phyloP scores from a whole-genome alignment of 2,888 invertebrate genomes.

The Troides oblongomaculatus region DNA sequence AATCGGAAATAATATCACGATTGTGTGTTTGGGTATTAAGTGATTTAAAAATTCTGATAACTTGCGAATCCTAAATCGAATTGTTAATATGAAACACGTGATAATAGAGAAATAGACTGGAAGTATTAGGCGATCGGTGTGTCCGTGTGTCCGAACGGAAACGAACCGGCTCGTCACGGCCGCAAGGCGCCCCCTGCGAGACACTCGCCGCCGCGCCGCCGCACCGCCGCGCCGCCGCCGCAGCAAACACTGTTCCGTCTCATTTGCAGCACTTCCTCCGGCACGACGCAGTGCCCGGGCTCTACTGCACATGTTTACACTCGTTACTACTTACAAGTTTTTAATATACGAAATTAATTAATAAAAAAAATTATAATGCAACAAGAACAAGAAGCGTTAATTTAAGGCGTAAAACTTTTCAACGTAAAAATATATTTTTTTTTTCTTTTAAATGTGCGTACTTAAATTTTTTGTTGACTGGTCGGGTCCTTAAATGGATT shows the following conservation, averaged over 20 bases:
- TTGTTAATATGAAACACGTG: not conserved
- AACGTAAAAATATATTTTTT: not conserved
- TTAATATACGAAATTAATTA: too few relatives aligned
- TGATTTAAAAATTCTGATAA: too few relatives aligned
- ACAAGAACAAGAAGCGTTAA: not conserved
- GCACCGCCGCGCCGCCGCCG: conserved; percentile 37
- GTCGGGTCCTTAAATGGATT: conserved; percentile 12
- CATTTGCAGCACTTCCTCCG: conserved; percentile 57
- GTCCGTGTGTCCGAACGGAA: conserved; percentile 52
- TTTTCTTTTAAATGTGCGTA: not conserved
- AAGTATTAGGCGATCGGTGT: conserved; percentile 16
- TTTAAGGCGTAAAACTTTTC: not conserved
- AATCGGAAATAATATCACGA: too few relatives aligned
- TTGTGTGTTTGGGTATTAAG: too few relatives aligned
- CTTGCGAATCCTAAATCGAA: not conserved
- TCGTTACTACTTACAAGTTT: not conserved
- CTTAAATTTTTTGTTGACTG: not conserved
- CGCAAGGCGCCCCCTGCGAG: conserved; percentile 61
- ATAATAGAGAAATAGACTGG: not conserved
- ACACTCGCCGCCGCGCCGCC: conserved; percentile 47
- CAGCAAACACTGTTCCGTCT: conserved; percentile 55
- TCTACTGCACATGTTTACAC: not conserved
- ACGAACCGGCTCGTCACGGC: conserved; percentile 60
- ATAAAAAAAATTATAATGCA: not conserved
- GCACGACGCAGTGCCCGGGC: conserved; percentile 31